Base-by-base conservation (phyloP, 2,797 vertebrate genomes). In the Sebastiscus albofasciatus region DNA sequence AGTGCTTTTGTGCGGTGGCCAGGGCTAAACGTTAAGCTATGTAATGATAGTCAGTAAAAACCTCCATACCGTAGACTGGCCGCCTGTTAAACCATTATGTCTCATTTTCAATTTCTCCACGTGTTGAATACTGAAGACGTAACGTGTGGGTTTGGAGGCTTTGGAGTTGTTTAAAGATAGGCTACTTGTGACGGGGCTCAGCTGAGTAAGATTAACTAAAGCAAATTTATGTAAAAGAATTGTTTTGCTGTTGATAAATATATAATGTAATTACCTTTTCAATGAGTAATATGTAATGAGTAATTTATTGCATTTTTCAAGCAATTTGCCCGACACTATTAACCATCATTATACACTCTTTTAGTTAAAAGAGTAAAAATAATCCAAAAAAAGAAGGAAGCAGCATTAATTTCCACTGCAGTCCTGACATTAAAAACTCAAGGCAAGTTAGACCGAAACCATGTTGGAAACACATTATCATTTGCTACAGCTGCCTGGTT, bases 381-480 rank as follows among this genome's bases (percentile, higher is more conserved):
- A 12, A 62, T 6, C 2, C 3, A 26, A 31, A 20, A 54, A 22
- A 13, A 49, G 3, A 49, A 26, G 26, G 29, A 22, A 0, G 2
- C 10, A 16, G 29, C n/a, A 60, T 10, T 34, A 4, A 12, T 72
- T 77, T 59, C 22, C 9, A 54, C 18, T 36, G 22, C 6, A 3
- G 10, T 54, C 46, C 29, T 56, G 34, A 65, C n/a, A 42, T 16
- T 16, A 39, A 69, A 60, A 29, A 61, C 8, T 52, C 18, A 18
- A 33, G 29, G 6, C 55, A 75, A 61, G 13, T 27, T 27, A 11
- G 54, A 34, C 26, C 54, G 59, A 64, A 39, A 26, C 18, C 20
- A 33, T 70, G 10, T 56, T 14, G 8, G 59, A 76, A 77, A 58
- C 49, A 56, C 70, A 73, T 54, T 67, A 61, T 87, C 58, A 55